A percentile compares a stretch with the other conserved stretches of the same genome.
These are phyloP conservation scores for Exephanes ischioxanthus DNA, from an alignment of 2,888 invertebrate genomes.

Conservation along the genomic window DNA sequence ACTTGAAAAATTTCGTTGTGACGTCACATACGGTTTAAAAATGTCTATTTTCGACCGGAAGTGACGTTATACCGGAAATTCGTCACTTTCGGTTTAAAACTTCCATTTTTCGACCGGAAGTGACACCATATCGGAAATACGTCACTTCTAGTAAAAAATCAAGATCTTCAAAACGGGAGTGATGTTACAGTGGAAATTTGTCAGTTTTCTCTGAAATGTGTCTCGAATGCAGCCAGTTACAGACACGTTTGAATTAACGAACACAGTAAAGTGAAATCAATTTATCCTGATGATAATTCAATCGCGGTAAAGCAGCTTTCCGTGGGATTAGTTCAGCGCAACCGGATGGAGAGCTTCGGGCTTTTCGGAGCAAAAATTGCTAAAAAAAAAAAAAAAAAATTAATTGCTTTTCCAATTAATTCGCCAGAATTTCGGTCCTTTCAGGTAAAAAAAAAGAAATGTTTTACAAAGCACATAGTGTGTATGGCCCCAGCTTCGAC, in stretches of 20 bases:
- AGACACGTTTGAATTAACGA: neutral
- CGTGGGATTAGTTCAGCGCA: neutral
- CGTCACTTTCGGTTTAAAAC: no score
- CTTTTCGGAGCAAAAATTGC: neutral
- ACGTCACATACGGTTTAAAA: no score
- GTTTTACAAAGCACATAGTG: neutral
- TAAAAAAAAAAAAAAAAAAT: neutral
- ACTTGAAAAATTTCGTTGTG: no score
- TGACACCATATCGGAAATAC: no score
- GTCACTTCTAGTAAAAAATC: no score
- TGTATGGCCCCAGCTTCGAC: neutral
- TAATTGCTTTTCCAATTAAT: constrained; percentile 8
- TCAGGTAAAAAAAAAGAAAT: neutral
- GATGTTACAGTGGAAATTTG: no score
- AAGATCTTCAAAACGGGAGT: no score
- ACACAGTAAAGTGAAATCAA: neutral
- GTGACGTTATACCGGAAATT: no score
- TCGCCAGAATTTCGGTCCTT: neutral
- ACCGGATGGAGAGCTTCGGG: neutral
- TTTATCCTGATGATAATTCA: neutral
- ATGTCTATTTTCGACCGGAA: no score
- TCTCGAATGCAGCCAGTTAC: neutral
- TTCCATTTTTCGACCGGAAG: no score
- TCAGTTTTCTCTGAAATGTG: neutral
- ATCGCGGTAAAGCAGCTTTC: neutral